Base-by-base conservation (phyloP, 1,140 invertebrate genomes). In the Drosophila truncata region DNA sequence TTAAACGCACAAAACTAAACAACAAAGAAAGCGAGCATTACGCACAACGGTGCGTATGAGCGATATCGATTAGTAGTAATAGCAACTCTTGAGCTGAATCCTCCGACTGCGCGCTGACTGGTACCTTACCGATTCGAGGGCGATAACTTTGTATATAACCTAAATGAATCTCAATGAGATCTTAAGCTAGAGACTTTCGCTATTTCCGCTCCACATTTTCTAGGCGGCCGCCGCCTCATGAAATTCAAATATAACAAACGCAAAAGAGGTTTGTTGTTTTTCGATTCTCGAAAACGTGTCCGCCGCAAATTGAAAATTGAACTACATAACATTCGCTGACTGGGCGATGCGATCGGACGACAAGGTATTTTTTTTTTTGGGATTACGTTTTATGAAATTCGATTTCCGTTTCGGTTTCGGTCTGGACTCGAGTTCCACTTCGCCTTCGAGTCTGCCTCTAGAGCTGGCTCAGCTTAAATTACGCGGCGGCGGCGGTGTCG, bases 11-110 rank as follows among this genome's bases (percentile, higher is more conserved):
- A 64, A 57, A 50, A 29, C 41, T 41, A 37, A 49, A 50, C 44
- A 65, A 47, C 59, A 78, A 55, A 39, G 9, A 78, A 70, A 62
- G 42, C 37, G 59, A 73, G 50, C 61, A 70, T 4, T 25, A 37
- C 81, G 82, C 85, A 85, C 81, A 82, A 90, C 71, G 66, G 70
- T 85, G 78, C 85, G 81, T 77, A 90, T 90, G 66, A 81, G 85
- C 67, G 64, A 85, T 85, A 65, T 67, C 58, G 58, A 67, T 90
- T 90, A 90, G 81, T 82, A 74, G 61, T 39, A 35, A 25, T 2
- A 55, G 14, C 33, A 37, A 37, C 20, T 20, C 74, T 57, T 62
- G 35, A 44, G 27, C 52, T 47, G 9, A 31, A 31, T 41, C 23
- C 50, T 52, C 41, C 52, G 25, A 33, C 23, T 29, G 9, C 61